Conservation (phyloP, 2,113 vertebrate species). For the Bungarus multicinctus region DNA sequence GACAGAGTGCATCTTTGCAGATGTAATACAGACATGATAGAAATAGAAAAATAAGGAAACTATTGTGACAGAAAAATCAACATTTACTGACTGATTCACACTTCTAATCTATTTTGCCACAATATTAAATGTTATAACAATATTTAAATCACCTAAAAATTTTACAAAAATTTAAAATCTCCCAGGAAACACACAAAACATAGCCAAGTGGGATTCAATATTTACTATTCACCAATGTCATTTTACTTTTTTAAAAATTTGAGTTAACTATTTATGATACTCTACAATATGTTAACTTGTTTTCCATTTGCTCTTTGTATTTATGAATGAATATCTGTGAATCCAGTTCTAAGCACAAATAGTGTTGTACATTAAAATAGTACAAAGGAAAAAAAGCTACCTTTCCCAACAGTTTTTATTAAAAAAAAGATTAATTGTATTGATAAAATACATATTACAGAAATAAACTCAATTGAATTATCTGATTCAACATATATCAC, state of each 20-base stretch:
- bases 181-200: background rate
- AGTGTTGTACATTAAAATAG: background rate
- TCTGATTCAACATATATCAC: background rate
- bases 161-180: background rate
- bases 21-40: background rate
- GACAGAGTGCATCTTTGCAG: background rate
- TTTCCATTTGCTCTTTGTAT: background rate
- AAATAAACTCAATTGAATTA: slow-evolving; percentile 10
- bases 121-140: background rate
- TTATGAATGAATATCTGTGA: background rate
- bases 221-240: background rate
- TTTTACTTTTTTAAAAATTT: background rate
- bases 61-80: background rate
- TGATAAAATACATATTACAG: background rate
- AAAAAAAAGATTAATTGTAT: background rate
- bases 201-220: background rate
- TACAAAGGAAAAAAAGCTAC: background rate
- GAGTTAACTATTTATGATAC: background rate
- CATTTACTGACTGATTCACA: background rate
- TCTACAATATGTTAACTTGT: background rate
- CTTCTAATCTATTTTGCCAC: background rate
- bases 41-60: background rate
- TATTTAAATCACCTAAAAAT: background rate
- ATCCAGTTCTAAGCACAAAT: background rate
- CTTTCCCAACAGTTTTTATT: background rate